These are phyloP conservation scores for Centropristis striata DNA, from an alignment of 2,113 vertebrate genomes.

Conservation along the genomic window DNA sequence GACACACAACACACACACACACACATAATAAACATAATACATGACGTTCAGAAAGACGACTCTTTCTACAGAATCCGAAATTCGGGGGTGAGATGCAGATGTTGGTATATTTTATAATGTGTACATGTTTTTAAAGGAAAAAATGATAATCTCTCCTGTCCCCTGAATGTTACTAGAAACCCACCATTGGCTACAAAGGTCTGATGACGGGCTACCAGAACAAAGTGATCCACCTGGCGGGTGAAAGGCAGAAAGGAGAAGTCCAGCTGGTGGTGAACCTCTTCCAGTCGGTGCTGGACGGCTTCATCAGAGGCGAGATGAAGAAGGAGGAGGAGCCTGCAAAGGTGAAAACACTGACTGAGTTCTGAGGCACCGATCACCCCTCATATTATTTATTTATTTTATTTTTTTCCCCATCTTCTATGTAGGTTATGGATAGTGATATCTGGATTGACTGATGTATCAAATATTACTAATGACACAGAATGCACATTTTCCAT, in stretches of 20 bases:
- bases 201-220: slow-evolving; percentile 95
- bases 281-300: slow-evolving; percentile 96
- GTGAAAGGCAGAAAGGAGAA: slow-evolving; percentile 90
- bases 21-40: background rate
- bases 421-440: too few relatives aligned
- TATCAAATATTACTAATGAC: too few relatives aligned
- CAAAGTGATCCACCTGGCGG: slow-evolving; percentile 90
- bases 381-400: too few relatives aligned
- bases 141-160: slow-evolving; percentile 11
- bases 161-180: slow-evolving; percentile 84
- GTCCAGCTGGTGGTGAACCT: slow-evolving; percentile 95
- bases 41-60: background rate
- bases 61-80: background rate
- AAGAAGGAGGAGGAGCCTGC: slow-evolving; percentile 91
- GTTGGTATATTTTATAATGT: too few relatives aligned
- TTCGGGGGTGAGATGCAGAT: too few relatives aligned
- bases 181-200: slow-evolving; percentile 93
- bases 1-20: background rate
- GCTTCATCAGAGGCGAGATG: slow-evolving; percentile 93
- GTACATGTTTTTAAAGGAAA: too few relatives aligned
- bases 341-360: slow-evolving; percentile 82
- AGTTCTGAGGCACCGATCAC: too few relatives aligned
- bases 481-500: too few relatives aligned
- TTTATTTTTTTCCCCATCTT: too few relatives aligned
- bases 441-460: too few relatives aligned